Evolutionary conservation across 2,113 vertebrate species (phyloP).

Genomic region (Mastomys natalensis): DNA sequence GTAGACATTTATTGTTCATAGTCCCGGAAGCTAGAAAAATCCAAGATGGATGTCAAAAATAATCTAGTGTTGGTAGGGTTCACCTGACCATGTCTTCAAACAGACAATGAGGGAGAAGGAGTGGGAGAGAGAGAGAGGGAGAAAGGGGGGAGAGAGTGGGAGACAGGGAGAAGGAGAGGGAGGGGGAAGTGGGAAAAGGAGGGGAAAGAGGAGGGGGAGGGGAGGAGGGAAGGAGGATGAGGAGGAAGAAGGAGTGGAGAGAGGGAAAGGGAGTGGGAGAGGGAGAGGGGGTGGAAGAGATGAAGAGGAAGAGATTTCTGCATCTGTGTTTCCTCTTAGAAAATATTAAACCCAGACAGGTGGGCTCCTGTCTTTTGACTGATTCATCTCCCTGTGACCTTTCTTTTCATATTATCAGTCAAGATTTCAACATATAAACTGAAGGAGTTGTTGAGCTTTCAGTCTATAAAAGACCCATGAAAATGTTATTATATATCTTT

Average conservation of each 20-base stretch:
- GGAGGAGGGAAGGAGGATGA: fast-evolving
- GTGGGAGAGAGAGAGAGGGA: no score
- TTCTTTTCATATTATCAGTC: neutral
- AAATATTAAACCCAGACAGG: neutral
- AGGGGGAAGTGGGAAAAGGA: no score
- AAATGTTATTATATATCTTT: neutral
- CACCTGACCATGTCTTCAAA: neutral
- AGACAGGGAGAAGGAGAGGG: no score
- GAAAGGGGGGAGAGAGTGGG: no score
- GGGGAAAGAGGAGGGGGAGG: fast-evolving
- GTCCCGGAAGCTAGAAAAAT: neutral
- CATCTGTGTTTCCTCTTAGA: neutral
- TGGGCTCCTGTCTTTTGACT: neutral
- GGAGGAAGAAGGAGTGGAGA: no score
- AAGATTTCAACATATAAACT: neutral
- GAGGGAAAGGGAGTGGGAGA: no score
- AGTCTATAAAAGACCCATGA: fast-evolving
- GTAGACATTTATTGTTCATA: neutral
- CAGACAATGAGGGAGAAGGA: no score
- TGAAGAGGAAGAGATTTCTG: neutral
- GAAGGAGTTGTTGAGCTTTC: neutral
- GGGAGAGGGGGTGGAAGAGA: neutral
- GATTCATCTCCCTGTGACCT: no score
- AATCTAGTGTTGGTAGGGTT: neutral
- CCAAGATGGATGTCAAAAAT: neutral